phyloP scores from a whole-genome alignment of 2,113 vertebrate species.

The Jaculus jaculus region DNA sequence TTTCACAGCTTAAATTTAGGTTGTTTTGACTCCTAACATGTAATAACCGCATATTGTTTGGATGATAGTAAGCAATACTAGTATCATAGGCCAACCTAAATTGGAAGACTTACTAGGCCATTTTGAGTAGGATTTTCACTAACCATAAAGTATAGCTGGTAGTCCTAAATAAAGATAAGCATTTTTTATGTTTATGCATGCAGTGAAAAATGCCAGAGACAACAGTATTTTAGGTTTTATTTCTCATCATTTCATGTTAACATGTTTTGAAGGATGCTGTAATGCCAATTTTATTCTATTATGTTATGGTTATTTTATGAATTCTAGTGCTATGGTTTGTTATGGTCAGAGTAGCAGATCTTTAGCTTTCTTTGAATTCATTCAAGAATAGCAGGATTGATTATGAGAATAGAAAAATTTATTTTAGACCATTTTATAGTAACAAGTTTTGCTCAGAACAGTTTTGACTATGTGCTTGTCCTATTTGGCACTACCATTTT shows the following conservation, averaged over 20 bases:
- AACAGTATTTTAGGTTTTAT: neutral
- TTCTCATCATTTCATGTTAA: neutral
- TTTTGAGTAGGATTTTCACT: neutral
- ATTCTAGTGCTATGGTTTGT: neutral
- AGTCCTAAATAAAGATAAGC: neutral
- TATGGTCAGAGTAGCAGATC: neutral
- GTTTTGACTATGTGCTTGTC: neutral
- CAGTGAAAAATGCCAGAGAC: neutral
- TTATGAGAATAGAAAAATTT: neutral
- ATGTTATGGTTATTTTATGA: neutral
- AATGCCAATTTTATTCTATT: neutral
- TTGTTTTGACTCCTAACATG: neutral
- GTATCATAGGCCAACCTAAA: neutral
- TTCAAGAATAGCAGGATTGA: neutral
- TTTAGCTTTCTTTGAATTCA: slow-evolving; percentile 15
- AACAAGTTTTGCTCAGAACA: neutral
- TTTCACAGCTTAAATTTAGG: no score
- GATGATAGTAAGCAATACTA: neutral
- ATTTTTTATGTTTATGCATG: neutral
- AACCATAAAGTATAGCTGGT: neutral
- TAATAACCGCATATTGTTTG: neutral
- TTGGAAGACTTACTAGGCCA: neutral
- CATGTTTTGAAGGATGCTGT: neutral
- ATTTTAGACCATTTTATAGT: neutral
- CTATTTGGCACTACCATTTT: slow-evolving; percentile 8